Base-by-base conservation (phyloP, 92 coral and sea anemone genomes). In the Zoanthus sociatus region DNA sequence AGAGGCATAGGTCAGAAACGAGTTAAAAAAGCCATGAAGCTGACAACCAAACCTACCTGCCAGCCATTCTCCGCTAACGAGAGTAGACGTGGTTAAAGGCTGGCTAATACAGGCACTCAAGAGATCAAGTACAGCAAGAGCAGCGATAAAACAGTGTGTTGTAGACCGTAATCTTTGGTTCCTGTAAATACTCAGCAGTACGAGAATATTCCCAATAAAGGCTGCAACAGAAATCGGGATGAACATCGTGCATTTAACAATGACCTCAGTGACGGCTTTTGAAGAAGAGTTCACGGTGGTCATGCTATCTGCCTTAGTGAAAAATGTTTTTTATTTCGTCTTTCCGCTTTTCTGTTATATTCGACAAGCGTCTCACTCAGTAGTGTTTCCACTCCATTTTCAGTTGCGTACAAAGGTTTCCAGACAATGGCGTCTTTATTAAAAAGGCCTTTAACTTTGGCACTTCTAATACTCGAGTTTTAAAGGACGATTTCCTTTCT, bases 1-100 rank as follows among this genome's bases (percentile, higher is more conserved):
- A 13, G 84, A 79, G 1, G 84, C 37, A 71, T 79, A 79, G 73
- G 73, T 79, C 54, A 79, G 73, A 21, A 37, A 79, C 7, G 84
- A 63, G 56, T 79, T 79, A 44, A 79, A 79, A 31, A 79, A 79
- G 6, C 84, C 84, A 5, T 79, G 84, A 79, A 79, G 20, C 9
- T 37, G 31, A 61, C 84, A 78, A 1, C 73, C 84, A 61, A 37
- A 20, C 61, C 55, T 78, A 3, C 72, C 84, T 13, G 73, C 54
- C 44, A 58, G 30, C 72, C 72, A 78, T 20, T 17, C 51, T 78
- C 84, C 73, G 73, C 84, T 78, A 48, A 60, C 44, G 72, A 78
- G 37, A 9, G 72, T 44, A 1, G 84, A 60, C 9, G 67, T 33
- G 6, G 84, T 78, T 31, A 78, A 7, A 12, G 73, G 84, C 4